phyloP scores from a whole-genome alignment of 2,113 vertebrate species.

The Sapayoa aenigma region DNA sequence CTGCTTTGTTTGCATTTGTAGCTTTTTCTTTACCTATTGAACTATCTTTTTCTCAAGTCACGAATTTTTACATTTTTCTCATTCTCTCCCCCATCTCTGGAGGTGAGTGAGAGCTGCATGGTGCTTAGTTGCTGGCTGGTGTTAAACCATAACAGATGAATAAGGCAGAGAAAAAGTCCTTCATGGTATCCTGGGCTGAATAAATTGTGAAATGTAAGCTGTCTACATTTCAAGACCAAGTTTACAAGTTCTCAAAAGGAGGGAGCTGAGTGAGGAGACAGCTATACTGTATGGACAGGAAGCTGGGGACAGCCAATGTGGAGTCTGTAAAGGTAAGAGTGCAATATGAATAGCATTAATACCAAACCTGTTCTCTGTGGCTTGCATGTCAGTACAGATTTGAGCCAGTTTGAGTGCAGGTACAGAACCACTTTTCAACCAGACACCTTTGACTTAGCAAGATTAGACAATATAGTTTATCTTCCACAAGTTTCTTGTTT shows the following conservation, averaged over 20 bases:
- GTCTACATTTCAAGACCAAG: background rate
- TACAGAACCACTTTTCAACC: background rate
- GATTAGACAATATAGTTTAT: background rate
- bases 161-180: background rate
- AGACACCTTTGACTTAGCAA: background rate
- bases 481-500: background rate
- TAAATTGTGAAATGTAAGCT: background rate
- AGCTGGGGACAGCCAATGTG: background rate
- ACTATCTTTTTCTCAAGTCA: background rate
- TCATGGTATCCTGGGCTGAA: background rate
- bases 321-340: background rate
- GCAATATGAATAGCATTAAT: background rate
- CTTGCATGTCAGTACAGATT: background rate
- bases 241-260: background rate
- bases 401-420: background rate
- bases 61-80: background rate
- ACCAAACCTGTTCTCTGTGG: background rate
- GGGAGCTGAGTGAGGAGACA: background rate
- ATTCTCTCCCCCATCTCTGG: background rate
- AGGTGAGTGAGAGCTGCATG: background rate
- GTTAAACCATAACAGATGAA: background rate
- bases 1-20: accelerated
- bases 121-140: background rate
- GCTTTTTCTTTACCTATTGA: background rate
- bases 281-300: accelerated